Conservation (phyloP, 2,113 vertebrate species). For the Turnix velox region DNA sequence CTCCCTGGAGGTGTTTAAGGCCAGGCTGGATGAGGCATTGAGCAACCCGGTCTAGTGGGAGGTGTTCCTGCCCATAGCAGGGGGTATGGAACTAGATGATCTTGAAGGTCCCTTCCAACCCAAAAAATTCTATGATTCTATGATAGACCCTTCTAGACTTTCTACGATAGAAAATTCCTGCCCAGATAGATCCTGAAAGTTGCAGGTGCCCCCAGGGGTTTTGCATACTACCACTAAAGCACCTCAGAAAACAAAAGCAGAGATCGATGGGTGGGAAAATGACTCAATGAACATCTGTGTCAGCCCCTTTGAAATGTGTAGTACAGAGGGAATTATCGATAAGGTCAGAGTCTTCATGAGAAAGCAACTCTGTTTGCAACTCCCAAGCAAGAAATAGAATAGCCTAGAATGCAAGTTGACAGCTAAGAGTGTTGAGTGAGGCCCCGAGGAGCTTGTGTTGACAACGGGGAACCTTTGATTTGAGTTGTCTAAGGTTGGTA, state of each 20-base stretch:
- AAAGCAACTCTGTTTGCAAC: conserved; percentile 22
- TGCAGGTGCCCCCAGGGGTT: not conserved
- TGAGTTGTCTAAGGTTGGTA: conserved; percentile 28
- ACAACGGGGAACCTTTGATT: conserved; percentile 39
- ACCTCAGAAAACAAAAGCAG: not conserved
- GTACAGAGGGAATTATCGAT: conserved; percentile 25
- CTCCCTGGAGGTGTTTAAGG: no score
- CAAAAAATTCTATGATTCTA: no score
- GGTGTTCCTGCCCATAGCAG: no score
- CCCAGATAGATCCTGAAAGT: not conserved
- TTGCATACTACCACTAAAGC: not conserved
- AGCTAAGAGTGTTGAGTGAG: conserved; percentile 13
- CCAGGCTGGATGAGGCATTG: no score
- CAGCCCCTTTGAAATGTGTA: conserved; percentile 34
- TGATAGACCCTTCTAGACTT: not conserved
- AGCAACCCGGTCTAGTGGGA: no score
- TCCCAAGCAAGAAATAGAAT: not conserved
- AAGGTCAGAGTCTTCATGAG: not conserved
- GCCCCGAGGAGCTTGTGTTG: conserved; percentile 8
- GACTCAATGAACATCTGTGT: not conserved
- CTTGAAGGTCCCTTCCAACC: no score
- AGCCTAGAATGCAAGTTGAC: conserved; percentile 9
- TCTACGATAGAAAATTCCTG: not conserved
- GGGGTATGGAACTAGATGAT: no score
- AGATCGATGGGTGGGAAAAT: not conserved